Evolutionary conservation across 2,113 vertebrate species (phyloP).

Genomic region (Dolichotis patagonum): DNA sequence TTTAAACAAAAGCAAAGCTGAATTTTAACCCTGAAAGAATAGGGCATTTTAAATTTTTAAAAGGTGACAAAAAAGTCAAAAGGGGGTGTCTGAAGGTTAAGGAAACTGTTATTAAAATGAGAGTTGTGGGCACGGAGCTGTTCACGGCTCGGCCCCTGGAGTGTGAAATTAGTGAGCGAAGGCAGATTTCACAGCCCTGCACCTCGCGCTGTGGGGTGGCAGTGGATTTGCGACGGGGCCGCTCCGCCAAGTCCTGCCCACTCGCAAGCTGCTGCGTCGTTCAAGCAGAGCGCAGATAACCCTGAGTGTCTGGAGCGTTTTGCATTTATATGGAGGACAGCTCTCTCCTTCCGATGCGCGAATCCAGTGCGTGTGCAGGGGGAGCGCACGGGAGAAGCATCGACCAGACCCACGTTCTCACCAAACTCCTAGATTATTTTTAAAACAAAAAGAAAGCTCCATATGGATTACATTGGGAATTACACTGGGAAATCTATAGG

Average conservation of each 20-base stretch:
- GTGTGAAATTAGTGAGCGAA: conserved; percentile 73
- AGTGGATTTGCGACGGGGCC: conserved; percentile 59
- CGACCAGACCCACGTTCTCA: neutral
- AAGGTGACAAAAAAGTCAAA: conserved; percentile 13
- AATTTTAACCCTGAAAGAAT: conserved; percentile 34
- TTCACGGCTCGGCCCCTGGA: conserved; percentile 66
- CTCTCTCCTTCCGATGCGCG: conserved; percentile 45
- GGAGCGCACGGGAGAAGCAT: neutral
- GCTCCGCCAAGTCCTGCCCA: conserved; percentile 76
- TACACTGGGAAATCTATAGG: neutral
- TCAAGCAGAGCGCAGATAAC: conserved; percentile 77
- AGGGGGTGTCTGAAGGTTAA: conserved; percentile 64
- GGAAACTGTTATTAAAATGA: conserved; percentile 75
- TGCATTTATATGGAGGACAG: conserved; percentile 40
- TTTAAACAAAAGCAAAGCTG: conserved; percentile 18
- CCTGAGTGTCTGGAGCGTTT: conserved; percentile 61
- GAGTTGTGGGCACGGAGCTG: conserved; percentile 70
- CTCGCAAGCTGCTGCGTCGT: conserved; percentile 75
- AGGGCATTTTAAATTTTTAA: conserved; percentile 62
- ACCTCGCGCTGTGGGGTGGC: conserved; percentile 40
- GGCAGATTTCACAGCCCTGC: conserved; percentile 81
- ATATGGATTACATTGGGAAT: neutral
- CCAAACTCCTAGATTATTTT: neutral
- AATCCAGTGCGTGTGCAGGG: neutral
- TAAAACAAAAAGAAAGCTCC: neutral